A percentile compares a stretch with the other conserved stretches of the same genome.
phyloP scores from a whole-genome alignment of 2,797 vertebrate species.

The Triplophysa bombifrons region DNA sequence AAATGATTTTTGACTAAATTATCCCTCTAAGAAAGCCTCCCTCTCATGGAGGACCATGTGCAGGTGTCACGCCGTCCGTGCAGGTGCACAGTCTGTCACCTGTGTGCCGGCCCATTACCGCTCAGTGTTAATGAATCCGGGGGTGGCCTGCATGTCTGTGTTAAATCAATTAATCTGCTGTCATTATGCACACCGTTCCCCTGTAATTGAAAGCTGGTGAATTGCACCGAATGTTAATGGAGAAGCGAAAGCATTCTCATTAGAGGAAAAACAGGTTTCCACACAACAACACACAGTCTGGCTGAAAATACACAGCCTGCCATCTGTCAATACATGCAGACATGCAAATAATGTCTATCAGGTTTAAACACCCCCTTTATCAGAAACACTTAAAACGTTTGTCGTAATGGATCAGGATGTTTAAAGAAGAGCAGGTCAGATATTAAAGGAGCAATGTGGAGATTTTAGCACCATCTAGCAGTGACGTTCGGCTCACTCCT shows the following conservation, averaged over 20 bases:
- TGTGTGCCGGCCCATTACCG: slow-evolving; percentile 62
- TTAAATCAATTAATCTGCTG: slow-evolving; percentile 83
- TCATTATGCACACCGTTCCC: slow-evolving; percentile 79
- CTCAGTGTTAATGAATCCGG: slow-evolving; percentile 74
- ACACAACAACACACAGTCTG: slow-evolving; percentile 65
- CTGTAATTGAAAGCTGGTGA: slow-evolving; percentile 78
- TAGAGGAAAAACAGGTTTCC: slow-evolving; percentile 68
- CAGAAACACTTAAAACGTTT: not conserved
- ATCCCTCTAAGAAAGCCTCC: not conserved
- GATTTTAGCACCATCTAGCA: no score
- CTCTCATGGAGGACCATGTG: not conserved
- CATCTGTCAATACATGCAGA: slow-evolving; percentile 64
- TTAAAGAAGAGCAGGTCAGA: not conserved
- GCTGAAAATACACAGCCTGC: slow-evolving; percentile 56
- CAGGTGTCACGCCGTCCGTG: slow-evolving; percentile 61
- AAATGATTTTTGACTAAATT: no score
- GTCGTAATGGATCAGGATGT: not conserved
- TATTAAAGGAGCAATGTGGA: not conserved
- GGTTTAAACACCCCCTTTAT: not conserved
- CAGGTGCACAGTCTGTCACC: slow-evolving; percentile 69
- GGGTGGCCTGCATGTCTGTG: slow-evolving; percentile 78
- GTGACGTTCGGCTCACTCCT: no score
- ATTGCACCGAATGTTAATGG: slow-evolving; percentile 77
- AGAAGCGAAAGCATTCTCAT: slow-evolving; percentile 74
- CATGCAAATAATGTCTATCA: slow-evolving; percentile 45